Conservation (phyloP, 2,888 invertebrate species). For the Chironomus riparius region DNA sequence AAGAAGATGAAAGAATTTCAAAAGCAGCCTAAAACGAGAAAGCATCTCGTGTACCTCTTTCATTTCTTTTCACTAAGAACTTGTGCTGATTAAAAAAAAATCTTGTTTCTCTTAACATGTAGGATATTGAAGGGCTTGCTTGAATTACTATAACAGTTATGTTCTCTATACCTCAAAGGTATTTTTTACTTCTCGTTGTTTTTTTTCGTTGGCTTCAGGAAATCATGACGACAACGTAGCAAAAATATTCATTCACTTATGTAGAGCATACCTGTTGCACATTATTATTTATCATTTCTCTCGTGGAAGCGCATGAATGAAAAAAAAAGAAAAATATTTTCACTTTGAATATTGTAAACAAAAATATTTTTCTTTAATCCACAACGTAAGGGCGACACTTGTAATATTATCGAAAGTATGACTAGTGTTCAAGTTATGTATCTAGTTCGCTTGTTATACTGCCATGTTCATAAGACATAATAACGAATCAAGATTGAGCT, state of each 20-base stretch:
- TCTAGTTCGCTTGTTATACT: too few species aligned
- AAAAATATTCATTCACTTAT: background rate
- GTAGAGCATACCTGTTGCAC: background rate
- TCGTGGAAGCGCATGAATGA: too few species aligned
- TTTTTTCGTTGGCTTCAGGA: background rate
- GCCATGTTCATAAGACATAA: too few species aligned
- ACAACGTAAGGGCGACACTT: background rate
- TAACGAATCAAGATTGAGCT: background rate
- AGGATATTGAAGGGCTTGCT: conserved; percentile 9
- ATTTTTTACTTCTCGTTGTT: background rate
- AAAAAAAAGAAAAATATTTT: background rate
- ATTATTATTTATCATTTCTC: too few species aligned
- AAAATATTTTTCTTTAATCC: too few species aligned
- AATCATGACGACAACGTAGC: background rate
- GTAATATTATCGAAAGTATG: background rate
- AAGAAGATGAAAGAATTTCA: background rate
- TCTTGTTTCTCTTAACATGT: conserved; percentile 15
- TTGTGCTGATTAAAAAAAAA: conserved; percentile 26
- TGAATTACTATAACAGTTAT: background rate
- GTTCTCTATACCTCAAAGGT: background rate
- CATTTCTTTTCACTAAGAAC: background rate
- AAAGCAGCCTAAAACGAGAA: background rate
- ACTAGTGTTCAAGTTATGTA: too few species aligned
- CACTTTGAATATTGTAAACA: background rate
- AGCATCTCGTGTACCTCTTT: conserved; percentile 3